phyloP scores from a whole-genome alignment of 2,113 vertebrate species.

The Turdus rufiventris region DNA sequence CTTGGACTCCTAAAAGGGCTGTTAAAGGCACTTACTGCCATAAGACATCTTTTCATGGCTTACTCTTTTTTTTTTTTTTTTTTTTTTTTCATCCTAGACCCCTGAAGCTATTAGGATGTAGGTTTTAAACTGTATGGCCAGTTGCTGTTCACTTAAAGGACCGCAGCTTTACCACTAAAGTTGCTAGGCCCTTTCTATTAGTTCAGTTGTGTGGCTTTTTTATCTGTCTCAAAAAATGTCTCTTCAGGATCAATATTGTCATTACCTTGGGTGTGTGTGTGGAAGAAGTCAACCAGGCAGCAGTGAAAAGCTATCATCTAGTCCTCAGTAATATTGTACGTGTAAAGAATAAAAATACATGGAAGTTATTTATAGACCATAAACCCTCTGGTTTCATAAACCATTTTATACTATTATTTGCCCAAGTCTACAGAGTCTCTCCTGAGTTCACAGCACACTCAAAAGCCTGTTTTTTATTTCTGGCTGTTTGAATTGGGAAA shows the following conservation, averaged over 20 bases:
- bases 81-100: neutral
- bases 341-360: slow-evolving; percentile 74
- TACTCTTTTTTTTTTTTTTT: neutral
- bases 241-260: slow-evolving; percentile 72
- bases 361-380: slow-evolving; percentile 75
- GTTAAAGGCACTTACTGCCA: neutral
- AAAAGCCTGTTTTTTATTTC: slow-evolving; percentile 60
- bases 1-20: neutral
- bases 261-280: slow-evolving; percentile 70
- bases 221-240: slow-evolving; percentile 67
- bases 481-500: slow-evolving; percentile 61
- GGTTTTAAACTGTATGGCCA: slow-evolving; percentile 36
- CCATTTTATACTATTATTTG: slow-evolving; percentile 68
- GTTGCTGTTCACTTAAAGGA: slow-evolving; percentile 40
- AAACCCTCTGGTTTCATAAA: slow-evolving; percentile 75
- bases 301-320: slow-evolving; percentile 74
- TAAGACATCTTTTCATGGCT: slow-evolving; percentile 10
- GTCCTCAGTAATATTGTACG: slow-evolving; percentile 71
- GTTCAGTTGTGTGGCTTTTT: slow-evolving; percentile 56
- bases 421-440: slow-evolving; percentile 50
- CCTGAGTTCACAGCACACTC: slow-evolving; percentile 51
- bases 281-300: slow-evolving; percentile 72
- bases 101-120: slow-evolving; percentile 13
- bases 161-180: neutral
- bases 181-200: slow-evolving; percentile 63